Base-by-base conservation (phyloP, 2,888 invertebrate genomes). In the Psylliodes chrysocephalus region DNA sequence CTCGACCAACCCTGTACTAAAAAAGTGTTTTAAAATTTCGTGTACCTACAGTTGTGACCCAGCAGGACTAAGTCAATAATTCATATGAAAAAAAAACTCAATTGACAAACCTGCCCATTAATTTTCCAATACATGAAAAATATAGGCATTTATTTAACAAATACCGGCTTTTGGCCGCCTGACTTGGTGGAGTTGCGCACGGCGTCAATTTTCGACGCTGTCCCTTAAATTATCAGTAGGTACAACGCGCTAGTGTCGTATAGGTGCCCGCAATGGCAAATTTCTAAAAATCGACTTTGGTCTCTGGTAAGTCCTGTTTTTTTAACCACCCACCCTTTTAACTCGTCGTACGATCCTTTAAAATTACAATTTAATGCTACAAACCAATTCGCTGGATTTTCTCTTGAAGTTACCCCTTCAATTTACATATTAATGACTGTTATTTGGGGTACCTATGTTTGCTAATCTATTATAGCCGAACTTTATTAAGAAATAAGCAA, bases 191-290 rank as follows among this genome's bases (percentile, higher is more conserved):
- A 81, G 81, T 79, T 81, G 81, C 81, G 81, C 81, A 80, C 77
- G 78, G 72, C 77, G 75, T 75, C 77, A 73, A 75, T 75, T 74
- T 79, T 78, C 77, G 76, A 77, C 76, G 79, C 78, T 78, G 72
- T 75, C 79, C 78, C 79, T 78, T 80, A 79, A 80, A 79, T 82
- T 81, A 82, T 81, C 81, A 82, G 82, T 82, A 82, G 82, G 81
- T 81, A 81, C 79, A 80, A 80, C 81, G 81, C 82, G 80, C 78
- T 81, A 79, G 82, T 82, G 79, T 81, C 78, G 82, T 81, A 73
- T 80, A 80, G 81, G 81, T 82, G 81, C 81, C 81, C 79, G 78
- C 78, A 76, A 81, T 81, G 81, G 79, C 78, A 77, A 78, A 79
- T 81, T 79, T 81, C 73, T 82, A 80, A 82, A 78, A 81, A 75